A percentile compares a stretch with the other conserved stretches of the same genome.
These are phyloP conservation scores for Philopotamus ludificatus DNA, from an alignment of 1,140 invertebrate species.

Conservation along the genomic window DNA sequence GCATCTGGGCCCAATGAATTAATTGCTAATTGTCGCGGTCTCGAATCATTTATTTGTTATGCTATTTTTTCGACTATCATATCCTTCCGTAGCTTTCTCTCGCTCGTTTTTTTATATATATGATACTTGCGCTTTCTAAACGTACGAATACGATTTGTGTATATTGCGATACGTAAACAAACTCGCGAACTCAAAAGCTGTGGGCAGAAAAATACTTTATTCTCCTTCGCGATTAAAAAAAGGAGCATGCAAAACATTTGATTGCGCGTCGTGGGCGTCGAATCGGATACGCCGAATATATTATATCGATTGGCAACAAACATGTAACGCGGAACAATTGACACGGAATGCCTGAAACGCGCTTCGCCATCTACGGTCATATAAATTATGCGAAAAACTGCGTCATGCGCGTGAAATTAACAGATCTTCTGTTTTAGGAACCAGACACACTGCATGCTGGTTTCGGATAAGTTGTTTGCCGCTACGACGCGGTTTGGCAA, in stretches of 20 bases:
- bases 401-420: background rate
- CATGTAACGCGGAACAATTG: slow-evolving; percentile 33
- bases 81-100: too few species aligned
- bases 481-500: too few species aligned
- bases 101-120: too few species aligned
- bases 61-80: too few species aligned
- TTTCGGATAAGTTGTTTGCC: too few species aligned
- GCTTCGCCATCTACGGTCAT: slow-evolving; percentile 30
- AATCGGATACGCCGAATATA: slow-evolving; percentile 36
- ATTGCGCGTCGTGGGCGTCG: slow-evolving; percentile 28
- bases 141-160: too few species aligned
- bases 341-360: background rate
- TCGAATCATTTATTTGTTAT: too few species aligned
- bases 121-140: too few species aligned
- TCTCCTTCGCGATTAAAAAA: slow-evolving; percentile 5
- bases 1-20: too few species aligned
- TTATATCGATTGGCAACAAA: slow-evolving; percentile 18
- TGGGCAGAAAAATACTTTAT: background rate
- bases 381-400: slow-evolving; percentile 6
- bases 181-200: background rate
- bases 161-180: background rate
- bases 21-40: too few species aligned
- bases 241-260: slow-evolving; percentile 32
- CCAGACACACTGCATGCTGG: too few species aligned
- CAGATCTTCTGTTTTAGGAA: too few species aligned